Percentiles rank a stretch among this genome's conserved stretches.
Evolutionary conservation across 2,797 vertebrate species (phyloP).

Genomic region (Anniella stebbinsi): DNA sequence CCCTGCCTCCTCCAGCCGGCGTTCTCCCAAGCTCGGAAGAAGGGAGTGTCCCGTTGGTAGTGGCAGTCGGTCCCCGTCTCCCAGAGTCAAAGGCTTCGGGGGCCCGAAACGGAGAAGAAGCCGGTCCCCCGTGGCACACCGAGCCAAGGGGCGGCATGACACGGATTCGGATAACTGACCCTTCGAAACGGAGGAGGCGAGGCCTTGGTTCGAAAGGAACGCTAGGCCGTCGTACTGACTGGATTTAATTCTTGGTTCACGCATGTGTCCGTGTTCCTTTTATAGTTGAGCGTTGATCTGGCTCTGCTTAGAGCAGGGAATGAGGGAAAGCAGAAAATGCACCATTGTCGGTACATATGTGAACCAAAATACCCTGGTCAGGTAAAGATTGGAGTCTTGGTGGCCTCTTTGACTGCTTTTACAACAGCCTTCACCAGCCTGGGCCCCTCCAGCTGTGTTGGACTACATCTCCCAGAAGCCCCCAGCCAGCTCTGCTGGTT

Average conservation of each 20-base stretch:
- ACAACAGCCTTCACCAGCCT: too few species aligned
- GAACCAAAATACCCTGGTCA: too few species aligned
- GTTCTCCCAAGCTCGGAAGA: background rate
- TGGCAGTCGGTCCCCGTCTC: rapidly evolving
- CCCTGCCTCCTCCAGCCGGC: background rate
- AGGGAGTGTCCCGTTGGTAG: background rate
- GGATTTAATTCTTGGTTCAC: background rate
- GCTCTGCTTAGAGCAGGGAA: background rate
- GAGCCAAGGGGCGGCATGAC: conserved; percentile 60
- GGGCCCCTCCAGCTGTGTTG: too few species aligned
- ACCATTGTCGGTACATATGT: too few species aligned
- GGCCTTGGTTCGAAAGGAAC: background rate
- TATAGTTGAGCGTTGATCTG: too few species aligned
- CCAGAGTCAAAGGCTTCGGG: rapidly evolving
- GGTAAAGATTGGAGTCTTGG: too few species aligned
- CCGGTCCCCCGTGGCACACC: background rate
- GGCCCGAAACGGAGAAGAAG: conserved; percentile 56
- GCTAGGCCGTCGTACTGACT: rapidly evolving
- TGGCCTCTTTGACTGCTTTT: too few species aligned
- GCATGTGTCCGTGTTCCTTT: background rate
- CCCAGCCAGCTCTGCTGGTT: too few species aligned
- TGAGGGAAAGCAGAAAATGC: background rate
- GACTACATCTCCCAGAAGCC: too few species aligned
- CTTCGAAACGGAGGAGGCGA: background rate
- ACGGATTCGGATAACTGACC: conserved; percentile 57